These are phyloP conservation scores for Neotoma lepida DNA, from an alignment of 2,113 vertebrate genomes.

Conservation along the genomic window DNA sequence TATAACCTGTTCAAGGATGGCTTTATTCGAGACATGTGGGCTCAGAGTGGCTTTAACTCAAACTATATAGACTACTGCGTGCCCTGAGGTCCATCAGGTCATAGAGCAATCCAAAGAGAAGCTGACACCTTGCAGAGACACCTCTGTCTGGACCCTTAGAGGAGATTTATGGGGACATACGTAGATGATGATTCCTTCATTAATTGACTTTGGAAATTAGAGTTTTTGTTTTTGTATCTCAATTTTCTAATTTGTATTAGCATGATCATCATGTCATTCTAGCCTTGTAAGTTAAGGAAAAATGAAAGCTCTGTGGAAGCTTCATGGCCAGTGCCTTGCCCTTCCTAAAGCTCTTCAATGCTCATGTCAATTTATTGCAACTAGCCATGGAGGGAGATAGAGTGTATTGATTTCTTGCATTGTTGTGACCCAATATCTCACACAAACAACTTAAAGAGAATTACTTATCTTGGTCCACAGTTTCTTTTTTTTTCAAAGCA, in stretches of 20 bases:
- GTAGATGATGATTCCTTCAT: not conserved
- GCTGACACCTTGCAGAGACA: not conserved
- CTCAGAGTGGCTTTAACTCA: not conserved
- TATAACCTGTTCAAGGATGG: not conserved
- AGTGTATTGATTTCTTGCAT: not conserved
- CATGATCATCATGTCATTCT: not conserved
- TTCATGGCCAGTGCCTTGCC: not conserved
- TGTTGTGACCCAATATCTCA: not conserved
- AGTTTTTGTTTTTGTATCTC: not conserved
- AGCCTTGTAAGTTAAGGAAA: slow-evolving; percentile 16
- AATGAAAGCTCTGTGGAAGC: not conserved
- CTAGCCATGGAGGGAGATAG: not conserved
- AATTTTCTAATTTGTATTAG: not conserved
- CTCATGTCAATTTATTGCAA: not conserved
- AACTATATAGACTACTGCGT: not conserved
- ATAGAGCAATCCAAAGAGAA: not conserved
- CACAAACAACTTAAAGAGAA: not conserved
- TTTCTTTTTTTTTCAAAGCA: not conserved
- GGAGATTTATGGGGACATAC: not conserved
- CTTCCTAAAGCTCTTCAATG: not conserved
- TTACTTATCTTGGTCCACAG: not conserved
- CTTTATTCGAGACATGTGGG: not conserved
- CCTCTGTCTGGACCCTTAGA: not conserved
- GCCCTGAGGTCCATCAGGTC: not conserved
- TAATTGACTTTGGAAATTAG: not conserved